Base-by-base conservation (phyloP, 2,113 vertebrate genomes). In the Megaceryle torquata region DNA sequence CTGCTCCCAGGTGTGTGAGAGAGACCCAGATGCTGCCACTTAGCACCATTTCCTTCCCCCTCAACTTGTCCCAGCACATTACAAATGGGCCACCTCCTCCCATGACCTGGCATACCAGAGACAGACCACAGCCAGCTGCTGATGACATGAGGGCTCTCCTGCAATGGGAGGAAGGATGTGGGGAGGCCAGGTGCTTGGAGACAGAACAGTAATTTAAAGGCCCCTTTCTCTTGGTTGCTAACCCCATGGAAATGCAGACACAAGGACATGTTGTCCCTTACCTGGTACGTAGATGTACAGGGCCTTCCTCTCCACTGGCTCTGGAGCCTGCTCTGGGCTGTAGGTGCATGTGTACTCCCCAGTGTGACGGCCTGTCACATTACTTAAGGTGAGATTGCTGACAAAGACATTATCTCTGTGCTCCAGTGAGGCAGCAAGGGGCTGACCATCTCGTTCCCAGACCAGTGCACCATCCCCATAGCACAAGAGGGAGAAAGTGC, bases 271-370 rank as follows among this genome's bases (percentile, higher is more conserved):
- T 24, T 72, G 60, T 56, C 2, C 67, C 93, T 81, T 89, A 99
- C 99, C 99, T 98, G 99, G 99, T 59, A 99, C 99, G 15, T 99
- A 99, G 80, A 99, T 96, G 39, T 98, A 98, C 37, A 99, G 95
- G 5, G 97, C 61, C 51, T 94, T 97, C 77, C 72, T 94, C 86
- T 99, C 98, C 0, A 13, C 74, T 4, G 70, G 75, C 60, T 96
- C 96, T 20, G 91, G 79, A 29, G 35, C 80, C 3, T 29, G 74
- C 37, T 97, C 91, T 2, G 86, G 78, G 57, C 96, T 91, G 93
- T 98, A 98, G 33, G 65, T 18, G 65, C 99, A 99, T 0, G 91
- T 71, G 70, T 99, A 99, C 67, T 99, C 98, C 18, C 99, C 99
- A 0, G 99, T 99, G 95, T 99, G 97, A 10, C 80, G 94, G 95